Percentiles rank a stretch among this genome's conserved stretches.
phyloP scores from a whole-genome alignment of 2,888 invertebrate genomes.

The Eupeodes luniger region DNA sequence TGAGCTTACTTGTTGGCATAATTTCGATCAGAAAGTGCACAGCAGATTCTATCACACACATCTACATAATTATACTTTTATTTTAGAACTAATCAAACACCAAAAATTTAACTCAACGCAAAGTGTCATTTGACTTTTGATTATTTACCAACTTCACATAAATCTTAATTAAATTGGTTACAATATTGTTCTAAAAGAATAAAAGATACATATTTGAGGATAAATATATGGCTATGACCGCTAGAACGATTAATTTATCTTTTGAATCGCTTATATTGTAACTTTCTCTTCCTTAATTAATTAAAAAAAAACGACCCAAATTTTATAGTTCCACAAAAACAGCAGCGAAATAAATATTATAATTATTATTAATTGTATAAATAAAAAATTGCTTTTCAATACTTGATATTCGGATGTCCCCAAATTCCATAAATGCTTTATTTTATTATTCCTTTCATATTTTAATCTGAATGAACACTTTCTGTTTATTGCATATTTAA shows the following conservation, averaged over 20 bases:
- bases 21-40: slow-evolving; percentile 58
- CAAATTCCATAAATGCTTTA: slow-evolving; percentile 15
- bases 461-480: slow-evolving; percentile 14
- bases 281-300: slow-evolving; percentile 11
- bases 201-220: slow-evolving; percentile 64
- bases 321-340: slow-evolving; percentile 4
- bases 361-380: background rate
- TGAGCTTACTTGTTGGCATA: background rate
- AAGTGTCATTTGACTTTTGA: slow-evolving; percentile 31
- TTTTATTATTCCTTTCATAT: slow-evolving; percentile 8
- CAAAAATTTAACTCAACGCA: slow-evolving; percentile 34
- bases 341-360: no score
- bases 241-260: slow-evolving; percentile 37
- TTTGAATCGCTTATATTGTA: slow-evolving; percentile 41
- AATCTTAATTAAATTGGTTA: slow-evolving; percentile 14
- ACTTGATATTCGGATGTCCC: slow-evolving; percentile 10
- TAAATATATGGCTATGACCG: slow-evolving; percentile 19
- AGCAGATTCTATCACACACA: slow-evolving; percentile 51
- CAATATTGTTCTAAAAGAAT: slow-evolving; percentile 11
- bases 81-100: slow-evolving; percentile 48
- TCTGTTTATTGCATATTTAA: slow-evolving; percentile 23
- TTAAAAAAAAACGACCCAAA: background rate
- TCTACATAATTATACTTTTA: slow-evolving; percentile 17
- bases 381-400: slow-evolving; percentile 14
- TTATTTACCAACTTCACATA: slow-evolving; percentile 22